phyloP scores from a whole-genome alignment of 2,797 vertebrate genomes.

The Taenioides sp. region DNA sequence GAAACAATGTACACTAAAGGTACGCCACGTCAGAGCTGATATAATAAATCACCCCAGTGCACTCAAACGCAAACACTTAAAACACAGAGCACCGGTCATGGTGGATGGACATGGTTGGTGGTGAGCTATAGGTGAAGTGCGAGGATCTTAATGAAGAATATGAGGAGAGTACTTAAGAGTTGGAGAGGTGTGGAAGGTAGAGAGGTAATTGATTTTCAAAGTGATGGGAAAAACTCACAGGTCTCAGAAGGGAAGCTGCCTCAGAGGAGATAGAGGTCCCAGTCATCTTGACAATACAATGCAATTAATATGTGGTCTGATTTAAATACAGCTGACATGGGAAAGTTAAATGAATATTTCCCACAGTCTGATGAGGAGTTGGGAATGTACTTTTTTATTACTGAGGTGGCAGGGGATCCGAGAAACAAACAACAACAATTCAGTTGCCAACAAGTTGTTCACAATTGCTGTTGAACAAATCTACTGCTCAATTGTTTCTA shows the following conservation, averaged over 20 bases:
- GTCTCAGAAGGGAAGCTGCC: slow-evolving; percentile 74
- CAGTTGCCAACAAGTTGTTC: not conserved
- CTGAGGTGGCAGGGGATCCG: not conserved
- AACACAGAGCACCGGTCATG: slow-evolving; percentile 48
- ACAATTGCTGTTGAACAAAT: not conserved
- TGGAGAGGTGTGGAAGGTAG: slow-evolving; percentile 71
- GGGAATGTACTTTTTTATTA: slow-evolving; percentile 26
- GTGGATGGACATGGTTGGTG: slow-evolving; percentile 44
- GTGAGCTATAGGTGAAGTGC: slow-evolving; percentile 70
- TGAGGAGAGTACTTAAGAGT: slow-evolving; percentile 71
- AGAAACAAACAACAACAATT: not conserved
- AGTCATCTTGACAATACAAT: slow-evolving; percentile 68
- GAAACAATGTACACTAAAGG: slow-evolving; percentile 32
- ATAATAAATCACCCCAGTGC: slow-evolving; percentile 56
- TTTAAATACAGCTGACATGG: slow-evolving; percentile 73
- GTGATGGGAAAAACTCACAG: slow-evolving; percentile 75
- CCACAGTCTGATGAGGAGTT: slow-evolving; percentile 54
- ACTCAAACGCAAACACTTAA: slow-evolving; percentile 55
- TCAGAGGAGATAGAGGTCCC: slow-evolving; percentile 67
- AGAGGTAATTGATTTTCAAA: slow-evolving; percentile 82
- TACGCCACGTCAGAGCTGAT: slow-evolving; percentile 11
- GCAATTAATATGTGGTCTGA: slow-evolving; percentile 69
- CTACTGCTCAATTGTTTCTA: too few species aligned
- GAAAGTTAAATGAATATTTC: slow-evolving; percentile 69
- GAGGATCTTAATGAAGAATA: slow-evolving; percentile 75